Conservation (phyloP, 2,888 invertebrate genomes). For the Fragum fragum region DNA sequence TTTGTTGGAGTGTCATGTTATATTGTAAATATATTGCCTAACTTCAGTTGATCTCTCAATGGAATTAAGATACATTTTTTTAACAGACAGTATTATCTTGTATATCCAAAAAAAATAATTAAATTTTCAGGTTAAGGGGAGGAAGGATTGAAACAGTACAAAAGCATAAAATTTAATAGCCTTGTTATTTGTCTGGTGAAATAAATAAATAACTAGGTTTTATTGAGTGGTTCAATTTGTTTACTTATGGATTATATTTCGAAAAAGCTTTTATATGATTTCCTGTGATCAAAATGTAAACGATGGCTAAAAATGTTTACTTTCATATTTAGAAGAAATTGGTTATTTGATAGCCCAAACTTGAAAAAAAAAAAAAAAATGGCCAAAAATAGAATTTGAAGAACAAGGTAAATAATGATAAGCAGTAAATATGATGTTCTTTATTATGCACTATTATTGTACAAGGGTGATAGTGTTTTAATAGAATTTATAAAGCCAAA, state of each 20-base stretch:
- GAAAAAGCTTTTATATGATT: constrained; percentile 45
- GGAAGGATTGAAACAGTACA: constrained; percentile 19
- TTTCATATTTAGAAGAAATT: constrained; percentile 34
- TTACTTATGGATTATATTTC: constrained; percentile 55
- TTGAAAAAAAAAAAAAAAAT: background rate
- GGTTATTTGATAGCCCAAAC: constrained; percentile 34
- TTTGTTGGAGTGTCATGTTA: no score
- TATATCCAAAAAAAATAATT: no score
- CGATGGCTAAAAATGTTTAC: constrained; percentile 39
- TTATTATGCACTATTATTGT: background rate
- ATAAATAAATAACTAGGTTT: constrained; percentile 59
- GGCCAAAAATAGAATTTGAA: constrained; percentile 16
- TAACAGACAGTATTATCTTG: no score
- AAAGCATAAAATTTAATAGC: constrained; percentile 25
- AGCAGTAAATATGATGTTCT: constrained; percentile 20
- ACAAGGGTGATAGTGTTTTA: no score
- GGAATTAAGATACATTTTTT: no score
- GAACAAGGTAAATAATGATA: constrained; percentile 20
- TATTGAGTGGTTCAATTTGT: constrained; percentile 40
- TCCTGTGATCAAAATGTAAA: constrained; percentile 32
- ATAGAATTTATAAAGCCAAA: no score
- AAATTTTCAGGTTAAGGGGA: background rate
- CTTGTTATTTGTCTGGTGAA: constrained; percentile 41
- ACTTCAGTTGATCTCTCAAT: no score
- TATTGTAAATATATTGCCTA: no score